Evolutionary conservation across 2,888 invertebrate species (phyloP).

Genomic region (Pammene fasciana): DNA sequence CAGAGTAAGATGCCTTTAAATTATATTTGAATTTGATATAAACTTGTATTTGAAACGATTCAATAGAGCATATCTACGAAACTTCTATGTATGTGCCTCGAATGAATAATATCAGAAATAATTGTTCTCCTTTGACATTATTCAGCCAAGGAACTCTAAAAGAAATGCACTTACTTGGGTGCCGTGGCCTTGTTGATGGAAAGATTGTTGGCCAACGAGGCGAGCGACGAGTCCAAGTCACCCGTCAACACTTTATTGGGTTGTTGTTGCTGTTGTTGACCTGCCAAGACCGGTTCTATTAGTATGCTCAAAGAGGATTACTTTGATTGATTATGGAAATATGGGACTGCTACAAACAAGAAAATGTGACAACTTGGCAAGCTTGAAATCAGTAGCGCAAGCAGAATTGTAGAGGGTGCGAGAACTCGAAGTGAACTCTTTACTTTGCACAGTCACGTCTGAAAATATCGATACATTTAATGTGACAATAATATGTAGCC

Average conservation of each 20-base stretch:
- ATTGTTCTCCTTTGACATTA: not conserved
- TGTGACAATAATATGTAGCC: too few relatives aligned
- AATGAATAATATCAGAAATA: slow-evolving; percentile 4
- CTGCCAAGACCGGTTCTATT: slow-evolving; percentile 54
- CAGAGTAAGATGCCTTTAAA: not conserved
- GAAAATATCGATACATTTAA: too few relatives aligned
- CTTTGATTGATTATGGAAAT: not conserved
- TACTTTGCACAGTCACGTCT: too few relatives aligned
- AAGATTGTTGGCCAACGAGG: slow-evolving; percentile 96
- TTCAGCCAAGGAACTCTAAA: slow-evolving; percentile 4
- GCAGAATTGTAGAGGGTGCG: not conserved
- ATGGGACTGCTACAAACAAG: not conserved
- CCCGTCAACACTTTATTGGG: slow-evolving; percentile 92
- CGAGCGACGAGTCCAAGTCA: slow-evolving; percentile 96
- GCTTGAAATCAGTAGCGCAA: not conserved
- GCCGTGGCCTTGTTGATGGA: slow-evolving; percentile 90
- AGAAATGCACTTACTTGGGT: slow-evolving; percentile 85
- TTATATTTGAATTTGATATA: not conserved
- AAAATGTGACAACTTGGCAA: not conserved
- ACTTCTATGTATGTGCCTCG: slow-evolving; percentile 14
- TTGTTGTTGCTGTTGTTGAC: slow-evolving; percentile 68
- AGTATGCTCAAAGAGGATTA: slow-evolving; percentile 9
- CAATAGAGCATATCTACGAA: slow-evolving; percentile 20
- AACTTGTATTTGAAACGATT: slow-evolving; percentile 2
- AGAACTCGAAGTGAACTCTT: too few relatives aligned